Evolutionary conservation across 2,113 vertebrate genomes (phyloP).

Genomic region (Corynorhinus townsendii): DNA sequence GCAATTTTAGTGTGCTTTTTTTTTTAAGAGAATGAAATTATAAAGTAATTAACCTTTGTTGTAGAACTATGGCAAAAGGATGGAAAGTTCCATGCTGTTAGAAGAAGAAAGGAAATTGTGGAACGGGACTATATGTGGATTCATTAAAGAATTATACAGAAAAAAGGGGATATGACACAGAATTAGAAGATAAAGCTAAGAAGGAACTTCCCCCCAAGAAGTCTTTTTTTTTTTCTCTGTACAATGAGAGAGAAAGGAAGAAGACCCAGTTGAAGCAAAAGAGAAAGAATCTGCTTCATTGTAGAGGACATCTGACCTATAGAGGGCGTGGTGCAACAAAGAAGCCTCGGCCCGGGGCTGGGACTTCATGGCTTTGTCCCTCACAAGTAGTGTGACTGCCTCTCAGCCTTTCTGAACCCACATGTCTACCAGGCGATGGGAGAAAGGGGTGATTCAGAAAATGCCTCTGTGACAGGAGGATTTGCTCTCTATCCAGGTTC

Average conservation of each 20-base stretch:
- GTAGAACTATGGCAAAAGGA: slow-evolving; percentile 73
- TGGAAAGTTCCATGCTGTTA: slow-evolving; percentile 62
- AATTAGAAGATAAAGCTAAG: slow-evolving; percentile 36
- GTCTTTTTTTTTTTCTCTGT: background rate
- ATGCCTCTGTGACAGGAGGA: background rate
- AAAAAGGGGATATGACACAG: background rate
- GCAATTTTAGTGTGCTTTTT: slow-evolving; percentile 60
- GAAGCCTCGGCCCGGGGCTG: background rate
- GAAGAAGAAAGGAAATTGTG: slow-evolving; percentile 65
- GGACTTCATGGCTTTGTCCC: background rate
- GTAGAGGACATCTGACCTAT: background rate
- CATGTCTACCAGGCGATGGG: background rate
- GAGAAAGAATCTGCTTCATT: background rate
- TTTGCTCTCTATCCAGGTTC: background rate
- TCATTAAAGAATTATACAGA: slow-evolving; percentile 63
- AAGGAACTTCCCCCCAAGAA: background rate
- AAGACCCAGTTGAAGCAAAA: background rate
- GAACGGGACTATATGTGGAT: slow-evolving; percentile 40
- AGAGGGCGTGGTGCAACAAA: background rate
- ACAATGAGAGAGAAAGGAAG: background rate
- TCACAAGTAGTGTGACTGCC: background rate
- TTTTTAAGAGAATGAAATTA: slow-evolving; percentile 71
- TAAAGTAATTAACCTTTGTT: slow-evolving; percentile 77
- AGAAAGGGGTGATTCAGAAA: background rate
- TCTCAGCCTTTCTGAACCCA: background rate